phyloP scores from a whole-genome alignment of 2,797 vertebrate species.

The Squalus acanthias region DNA sequence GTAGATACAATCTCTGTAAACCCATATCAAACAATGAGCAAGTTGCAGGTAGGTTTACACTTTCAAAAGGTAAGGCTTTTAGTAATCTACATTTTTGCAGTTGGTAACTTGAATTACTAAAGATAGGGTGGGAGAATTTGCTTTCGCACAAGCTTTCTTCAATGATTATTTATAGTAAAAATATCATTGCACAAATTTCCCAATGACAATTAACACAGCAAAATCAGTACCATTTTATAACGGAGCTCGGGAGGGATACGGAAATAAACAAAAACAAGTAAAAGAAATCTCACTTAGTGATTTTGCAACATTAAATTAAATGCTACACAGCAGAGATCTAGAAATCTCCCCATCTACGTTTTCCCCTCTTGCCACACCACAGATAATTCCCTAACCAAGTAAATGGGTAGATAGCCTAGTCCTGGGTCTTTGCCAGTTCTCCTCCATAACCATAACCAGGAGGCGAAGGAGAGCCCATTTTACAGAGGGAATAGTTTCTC shows the following conservation, averaged over 20 bases:
- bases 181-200: not conserved
- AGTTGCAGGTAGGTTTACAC: not conserved
- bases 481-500: not conserved
- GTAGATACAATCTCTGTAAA: not conserved
- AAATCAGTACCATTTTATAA: not conserved
- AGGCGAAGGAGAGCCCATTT: not conserved
- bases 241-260: not conserved
- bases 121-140: not conserved
- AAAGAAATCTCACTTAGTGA: not conserved
- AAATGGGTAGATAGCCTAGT: not conserved
- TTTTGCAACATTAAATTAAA: not conserved
- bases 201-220: not conserved
- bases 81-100: not conserved
- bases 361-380: not conserved
- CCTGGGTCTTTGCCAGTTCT: not conserved
- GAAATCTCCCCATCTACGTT: not conserved
- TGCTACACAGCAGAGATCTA: not conserved
- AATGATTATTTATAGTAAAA: not conserved
- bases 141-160: too few species aligned
- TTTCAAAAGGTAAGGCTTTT: not conserved
- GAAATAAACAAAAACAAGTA: not conserved
- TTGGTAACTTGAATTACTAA: not conserved
- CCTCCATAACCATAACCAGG: not conserved
- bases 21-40: not conserved
- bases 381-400: not conserved